Evolutionary conservation across 2,113 vertebrate genomes (phyloP).

Genomic region (Eudyptes chrysolophus): DNA sequence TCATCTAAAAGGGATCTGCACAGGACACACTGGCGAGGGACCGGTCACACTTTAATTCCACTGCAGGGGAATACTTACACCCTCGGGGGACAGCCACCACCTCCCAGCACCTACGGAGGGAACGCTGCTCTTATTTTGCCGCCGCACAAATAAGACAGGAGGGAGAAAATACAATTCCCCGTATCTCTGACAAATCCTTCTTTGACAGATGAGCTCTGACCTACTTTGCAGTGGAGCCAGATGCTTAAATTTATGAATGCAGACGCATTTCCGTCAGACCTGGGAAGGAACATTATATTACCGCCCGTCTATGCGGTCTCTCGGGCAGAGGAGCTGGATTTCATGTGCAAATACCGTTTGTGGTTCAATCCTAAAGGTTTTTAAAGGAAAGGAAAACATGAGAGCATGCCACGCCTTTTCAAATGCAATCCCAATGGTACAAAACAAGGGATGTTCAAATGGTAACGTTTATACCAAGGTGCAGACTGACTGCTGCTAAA

Average conservation of each 20-base stretch:
- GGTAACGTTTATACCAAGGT: background rate
- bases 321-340: background rate
- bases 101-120: background rate
- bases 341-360: background rate
- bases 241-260: constrained; percentile 28
- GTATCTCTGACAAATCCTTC: background rate
- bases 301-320: background rate
- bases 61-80: background rate
- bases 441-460: background rate
- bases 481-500: background rate
- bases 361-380: background rate
- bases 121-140: background rate
- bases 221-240: background rate
- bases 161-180: background rate
- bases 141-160: background rate
- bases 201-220: constrained; percentile 27
- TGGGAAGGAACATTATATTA: background rate
- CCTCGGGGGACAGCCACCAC: background rate
- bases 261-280: background rate
- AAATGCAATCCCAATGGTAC: background rate
- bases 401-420: background rate
- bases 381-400: constrained; percentile 25
- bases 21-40: too few relatives aligned
- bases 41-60: background rate
- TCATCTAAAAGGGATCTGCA: background rate